Evolutionary conservation across 1,140 invertebrate species (phyloP).

Genomic region (Hyles euphorbiae): DNA sequence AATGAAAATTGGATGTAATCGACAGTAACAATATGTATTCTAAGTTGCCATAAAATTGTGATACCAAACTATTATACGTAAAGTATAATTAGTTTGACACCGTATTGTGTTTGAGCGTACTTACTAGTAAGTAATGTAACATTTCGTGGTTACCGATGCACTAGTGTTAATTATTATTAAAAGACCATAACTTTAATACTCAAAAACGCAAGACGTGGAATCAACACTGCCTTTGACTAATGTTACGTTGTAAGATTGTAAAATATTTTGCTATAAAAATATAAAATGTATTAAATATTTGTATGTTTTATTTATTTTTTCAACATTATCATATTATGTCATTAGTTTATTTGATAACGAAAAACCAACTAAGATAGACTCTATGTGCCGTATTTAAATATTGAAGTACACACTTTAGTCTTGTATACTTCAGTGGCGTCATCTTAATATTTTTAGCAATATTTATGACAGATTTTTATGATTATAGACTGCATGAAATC

Average conservation of each 20-base stretch:
- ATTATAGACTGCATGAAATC: too few species aligned
- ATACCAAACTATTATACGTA: conserved; percentile 54
- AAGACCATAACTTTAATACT: conserved; percentile 54
- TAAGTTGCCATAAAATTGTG: conserved; percentile 68
- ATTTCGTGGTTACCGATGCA: conserved; percentile 23
- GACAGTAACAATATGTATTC: conserved; percentile 21
- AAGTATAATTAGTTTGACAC: not conserved
- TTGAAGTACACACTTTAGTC: too few species aligned
- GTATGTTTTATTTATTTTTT: too few species aligned
- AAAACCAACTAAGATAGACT: too few species aligned
- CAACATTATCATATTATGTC: too few species aligned
- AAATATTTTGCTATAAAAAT: conserved; percentile 57
- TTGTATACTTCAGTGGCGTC: too few species aligned
- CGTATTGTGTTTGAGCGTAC: not conserved
- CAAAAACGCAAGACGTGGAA: conserved; percentile 41
- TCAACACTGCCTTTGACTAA: conserved; percentile 64
- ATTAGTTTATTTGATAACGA: too few species aligned
- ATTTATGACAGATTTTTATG: too few species aligned
- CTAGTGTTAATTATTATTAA: conserved; percentile 12
- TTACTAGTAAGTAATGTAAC: conserved; percentile 1
- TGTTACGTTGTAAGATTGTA: conserved; percentile 54
- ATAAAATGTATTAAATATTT: conserved; percentile 7
- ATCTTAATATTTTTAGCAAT: too few species aligned
- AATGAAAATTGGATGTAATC: not conserved
- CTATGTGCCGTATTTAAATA: too few species aligned